phyloP scores from a whole-genome alignment of 35 echinoderm and acorn worm species.

The Anneissia japonica region DNA sequence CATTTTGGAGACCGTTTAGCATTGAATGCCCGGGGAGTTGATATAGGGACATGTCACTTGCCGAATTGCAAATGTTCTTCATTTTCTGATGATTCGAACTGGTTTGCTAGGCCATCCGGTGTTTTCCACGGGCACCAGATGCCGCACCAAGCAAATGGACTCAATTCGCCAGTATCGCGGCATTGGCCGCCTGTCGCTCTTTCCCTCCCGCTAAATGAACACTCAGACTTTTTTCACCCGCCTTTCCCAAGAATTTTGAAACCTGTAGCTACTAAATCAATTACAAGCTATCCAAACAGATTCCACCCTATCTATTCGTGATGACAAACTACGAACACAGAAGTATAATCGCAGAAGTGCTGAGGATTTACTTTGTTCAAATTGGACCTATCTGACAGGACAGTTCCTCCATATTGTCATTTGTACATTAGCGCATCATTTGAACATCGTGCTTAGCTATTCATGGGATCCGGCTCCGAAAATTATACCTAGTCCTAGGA shows the following conservation, averaged over 20 bases:
- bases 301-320: conserved; percentile 72
- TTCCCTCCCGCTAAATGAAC: not conserved
- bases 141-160: not conserved
- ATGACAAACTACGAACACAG: not conserved
- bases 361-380: no score
- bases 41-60: not conserved
- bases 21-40: not conserved
- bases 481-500: no score
- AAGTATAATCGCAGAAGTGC: not conserved
- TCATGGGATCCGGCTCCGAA: no score
- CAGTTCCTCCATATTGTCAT: no score
- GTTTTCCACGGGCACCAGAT: not conserved
- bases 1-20: not conserved
- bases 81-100: not conserved
- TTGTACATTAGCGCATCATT: no score
- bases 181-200: conserved; percentile 8
- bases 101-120: not conserved
- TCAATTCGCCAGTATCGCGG: not conserved
- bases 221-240: not conserved
- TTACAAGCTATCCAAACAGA: conserved; percentile 56
- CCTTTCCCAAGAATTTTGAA: conserved; percentile 52
- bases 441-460: no score
- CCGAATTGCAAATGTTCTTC: not conserved
- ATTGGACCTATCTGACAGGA: no score
- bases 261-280: conserved; percentile 67